phyloP scores from a whole-genome alignment of 2,797 vertebrate species.

The Hippoglossus hippoglossus region DNA sequence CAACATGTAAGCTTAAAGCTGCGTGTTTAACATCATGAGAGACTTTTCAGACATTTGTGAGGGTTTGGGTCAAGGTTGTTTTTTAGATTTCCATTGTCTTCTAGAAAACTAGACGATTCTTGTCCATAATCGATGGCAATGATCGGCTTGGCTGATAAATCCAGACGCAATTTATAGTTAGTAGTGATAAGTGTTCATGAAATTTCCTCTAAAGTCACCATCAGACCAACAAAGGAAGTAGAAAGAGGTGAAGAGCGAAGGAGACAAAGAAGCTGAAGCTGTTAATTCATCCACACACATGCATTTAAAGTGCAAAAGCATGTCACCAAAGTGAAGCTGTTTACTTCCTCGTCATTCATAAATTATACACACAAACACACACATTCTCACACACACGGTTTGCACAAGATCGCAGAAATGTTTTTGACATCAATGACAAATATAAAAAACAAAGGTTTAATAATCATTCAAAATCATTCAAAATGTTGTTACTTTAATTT shows the following conservation, averaged over 20 bases:
- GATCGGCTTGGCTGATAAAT: no score
- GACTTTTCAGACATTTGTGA: background rate
- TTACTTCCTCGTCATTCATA: conserved; percentile 59
- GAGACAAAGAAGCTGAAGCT: background rate
- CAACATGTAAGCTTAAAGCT: background rate
- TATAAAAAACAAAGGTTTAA: background rate
- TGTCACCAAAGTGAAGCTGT: conserved; percentile 66
- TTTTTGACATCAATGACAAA: background rate
- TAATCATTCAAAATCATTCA: no score
- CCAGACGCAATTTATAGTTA: no score
- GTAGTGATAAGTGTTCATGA: no score
- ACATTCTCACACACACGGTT: background rate
- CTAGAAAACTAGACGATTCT: background rate
- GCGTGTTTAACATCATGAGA: background rate
- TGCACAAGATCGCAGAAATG: background rate
- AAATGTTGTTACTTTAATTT: background rate
- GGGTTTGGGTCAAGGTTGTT: background rate
- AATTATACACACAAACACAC: conserved; percentile 60
- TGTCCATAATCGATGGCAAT: no score
- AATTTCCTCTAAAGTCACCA: no score
- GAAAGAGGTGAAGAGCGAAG: background rate
- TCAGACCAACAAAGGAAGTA: background rate
- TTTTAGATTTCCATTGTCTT: background rate
- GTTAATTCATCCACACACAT: conserved; percentile 31
- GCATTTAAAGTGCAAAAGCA: conserved; percentile 69